Evolutionary conservation across 2,888 invertebrate species (phyloP).

Genomic region (Mantis religiosa): DNA sequence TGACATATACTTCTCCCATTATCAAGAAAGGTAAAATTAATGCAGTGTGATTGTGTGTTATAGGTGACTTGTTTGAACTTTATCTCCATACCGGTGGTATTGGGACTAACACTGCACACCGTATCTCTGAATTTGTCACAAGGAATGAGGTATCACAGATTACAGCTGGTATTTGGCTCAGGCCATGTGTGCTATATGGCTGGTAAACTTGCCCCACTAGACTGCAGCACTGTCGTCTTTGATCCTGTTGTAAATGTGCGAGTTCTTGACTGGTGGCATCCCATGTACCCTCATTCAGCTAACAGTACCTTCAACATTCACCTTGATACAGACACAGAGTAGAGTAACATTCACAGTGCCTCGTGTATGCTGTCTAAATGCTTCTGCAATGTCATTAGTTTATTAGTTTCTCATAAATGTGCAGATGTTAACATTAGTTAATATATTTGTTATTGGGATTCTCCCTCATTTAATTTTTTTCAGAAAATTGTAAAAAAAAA

Average conservation of each 20-base stretch:
- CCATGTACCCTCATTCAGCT: slow-evolving; percentile 46
- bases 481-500: background rate
- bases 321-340: background rate
- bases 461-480: background rate
- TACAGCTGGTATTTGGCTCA: slow-evolving; percentile 55
- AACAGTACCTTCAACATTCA: background rate
- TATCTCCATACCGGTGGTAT: slow-evolving; percentile 54
- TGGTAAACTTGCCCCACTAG: slow-evolving; percentile 38
- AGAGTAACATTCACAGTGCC: background rate
- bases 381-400: background rate
- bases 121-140: slow-evolving; percentile 52
- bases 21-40: background rate
- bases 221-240: slow-evolving; percentile 43
- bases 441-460: background rate
- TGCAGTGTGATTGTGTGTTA: slow-evolving; percentile 34
- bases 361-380: background rate
- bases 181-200: slow-evolving; percentile 38
- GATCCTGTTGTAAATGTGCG: slow-evolving; percentile 51
- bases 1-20: background rate
- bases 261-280: slow-evolving; percentile 68
- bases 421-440: background rate
- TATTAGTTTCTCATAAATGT: background rate
- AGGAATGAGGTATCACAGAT: slow-evolving; percentile 49
- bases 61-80: slow-evolving; percentile 53
- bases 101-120: slow-evolving; percentile 56